Base-by-base conservation (phyloP, 1,140 invertebrate genomes). In the Leptinotarsa undecemlineata region DNA sequence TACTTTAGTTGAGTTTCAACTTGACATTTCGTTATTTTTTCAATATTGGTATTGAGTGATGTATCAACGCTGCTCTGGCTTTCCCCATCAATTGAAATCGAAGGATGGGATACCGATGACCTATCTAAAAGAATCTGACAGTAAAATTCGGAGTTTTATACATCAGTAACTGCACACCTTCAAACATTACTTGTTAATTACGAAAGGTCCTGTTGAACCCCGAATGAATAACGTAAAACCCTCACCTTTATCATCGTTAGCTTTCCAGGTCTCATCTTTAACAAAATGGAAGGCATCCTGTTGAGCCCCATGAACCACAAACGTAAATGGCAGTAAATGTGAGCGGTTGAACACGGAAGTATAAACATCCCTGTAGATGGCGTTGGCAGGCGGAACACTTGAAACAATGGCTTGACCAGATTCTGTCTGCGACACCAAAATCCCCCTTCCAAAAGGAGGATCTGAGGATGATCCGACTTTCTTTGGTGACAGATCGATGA, bases 231-330 rank as follows among this genome's bases (percentile, higher is more conserved):
- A 61, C 17, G 17, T n/a, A 3, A 19, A 61, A 61, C 60, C 20
- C 47, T 70, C 14, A 70, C 68, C 92, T 75, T 94, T 91, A 83
- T 99, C 96, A 79, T 96, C 94, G 60, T 91, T 91, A 0, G 95
- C 95, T 48, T 94, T 91, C 91, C 94, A 95, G 1, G 92, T 91
- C 74, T 96, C 93, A 81, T 95, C 93, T 84, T 98, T 98, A 1
- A 98, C 95, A 84, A 98, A 98, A 85, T 96, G 97, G 86, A 98
- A 97, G 14, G 95, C 92, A 82, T 98, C 96, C 83, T 96, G 95
- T 78, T 94, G 91, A 2, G 92, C 92, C 64, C 92, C 95, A 85
- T 97, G 95, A 14, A 96, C 92, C 2, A 96, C 92, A 80, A 96
- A 95, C 3, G 93, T 94, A 80, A 97, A 94, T 61, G 95, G 94